These are phyloP conservation scores for Craniophora ligustri DNA, from an alignment of 2,888 invertebrate species.

Conservation along the genomic window DNA sequence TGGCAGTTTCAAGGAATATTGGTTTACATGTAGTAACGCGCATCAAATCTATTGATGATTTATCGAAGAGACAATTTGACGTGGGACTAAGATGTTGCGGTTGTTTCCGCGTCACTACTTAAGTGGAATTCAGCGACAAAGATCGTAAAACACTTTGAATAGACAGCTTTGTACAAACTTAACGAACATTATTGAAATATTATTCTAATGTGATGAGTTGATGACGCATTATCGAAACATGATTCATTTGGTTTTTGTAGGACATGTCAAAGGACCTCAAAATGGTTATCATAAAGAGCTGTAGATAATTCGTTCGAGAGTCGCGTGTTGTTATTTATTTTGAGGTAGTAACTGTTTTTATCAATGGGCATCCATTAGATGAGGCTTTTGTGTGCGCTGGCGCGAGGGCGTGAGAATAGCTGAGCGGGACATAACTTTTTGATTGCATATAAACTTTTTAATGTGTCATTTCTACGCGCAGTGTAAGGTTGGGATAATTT, in stretches of 20 bases:
- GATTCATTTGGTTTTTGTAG: constrained; percentile 54
- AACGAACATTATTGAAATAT: constrained; percentile 49
- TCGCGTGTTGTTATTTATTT: constrained; percentile 69
- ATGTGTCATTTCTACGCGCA: constrained; percentile 43
- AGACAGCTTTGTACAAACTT: constrained; percentile 41
- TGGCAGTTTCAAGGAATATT: constrained; percentile 70
- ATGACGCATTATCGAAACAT: constrained; percentile 53
- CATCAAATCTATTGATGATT: constrained; percentile 72
- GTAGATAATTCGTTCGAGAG: constrained; percentile 61
- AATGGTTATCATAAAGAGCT: constrained; percentile 65
- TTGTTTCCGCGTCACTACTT: constrained; percentile 71
- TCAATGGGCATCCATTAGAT: constrained; percentile 69
- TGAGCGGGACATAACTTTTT: constrained; percentile 59
- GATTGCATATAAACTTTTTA: constrained; percentile 61
- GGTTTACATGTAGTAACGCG: constrained; percentile 75
- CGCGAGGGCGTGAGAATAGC: constrained; percentile 66
- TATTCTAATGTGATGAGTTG: constrained; percentile 52
- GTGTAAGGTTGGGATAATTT: constrained; percentile 16
- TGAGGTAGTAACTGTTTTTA: constrained; percentile 77
- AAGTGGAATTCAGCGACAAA: constrained; percentile 68
- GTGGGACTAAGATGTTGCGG: constrained; percentile 71
- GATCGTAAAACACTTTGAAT: constrained; percentile 51
- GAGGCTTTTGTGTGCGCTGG: constrained; percentile 61
- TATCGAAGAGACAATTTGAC: constrained; percentile 76
- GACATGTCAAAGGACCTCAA: constrained; percentile 46